phyloP scores from a whole-genome alignment of 1,140 invertebrate species.

The Pogonus chalceus region DNA sequence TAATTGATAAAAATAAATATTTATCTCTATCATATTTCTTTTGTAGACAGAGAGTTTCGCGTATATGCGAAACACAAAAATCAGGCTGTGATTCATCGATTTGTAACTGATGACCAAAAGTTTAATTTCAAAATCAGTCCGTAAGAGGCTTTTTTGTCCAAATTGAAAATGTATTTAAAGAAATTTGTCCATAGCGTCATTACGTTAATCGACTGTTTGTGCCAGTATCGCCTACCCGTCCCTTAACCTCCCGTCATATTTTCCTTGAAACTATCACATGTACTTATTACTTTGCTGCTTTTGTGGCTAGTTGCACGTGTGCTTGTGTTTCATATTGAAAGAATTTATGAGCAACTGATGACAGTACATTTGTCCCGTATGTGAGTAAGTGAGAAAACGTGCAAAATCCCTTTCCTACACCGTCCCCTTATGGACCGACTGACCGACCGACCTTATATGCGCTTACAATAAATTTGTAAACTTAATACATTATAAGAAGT shows the following conservation, averaged over 20 bases:
- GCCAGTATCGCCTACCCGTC: slow-evolving; percentile 2
- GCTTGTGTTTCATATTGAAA: neutral
- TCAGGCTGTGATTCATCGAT: slow-evolving; percentile 37
- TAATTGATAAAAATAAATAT: neutral
- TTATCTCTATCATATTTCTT: neutral
- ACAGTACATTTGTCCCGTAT: slow-evolving; percentile 11
- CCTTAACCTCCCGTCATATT: neutral
- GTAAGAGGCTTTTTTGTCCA: neutral
- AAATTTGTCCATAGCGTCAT: neutral
- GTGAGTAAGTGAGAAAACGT: slow-evolving; percentile 13
- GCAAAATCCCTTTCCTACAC: neutral
- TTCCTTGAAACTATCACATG: slow-evolving; percentile 1
- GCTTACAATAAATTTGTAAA: neutral
- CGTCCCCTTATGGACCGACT: slow-evolving; percentile 12
- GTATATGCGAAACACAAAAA: slow-evolving; percentile 30
- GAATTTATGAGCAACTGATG: slow-evolving; percentile 1
- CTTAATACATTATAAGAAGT: slow-evolving; percentile 18
- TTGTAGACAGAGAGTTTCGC: slow-evolving; percentile 9
- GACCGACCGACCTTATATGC: neutral
- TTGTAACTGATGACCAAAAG: slow-evolving; percentile 31
- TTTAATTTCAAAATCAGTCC: slow-evolving; percentile 24
- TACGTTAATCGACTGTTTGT: neutral
- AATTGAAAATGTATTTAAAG: slow-evolving; percentile 22
- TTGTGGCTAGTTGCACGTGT: too few species aligned
- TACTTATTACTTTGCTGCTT: neutral